Evolutionary conservation across 2,888 invertebrate species (phyloP), one percentile per base, ranked within the genome.

Genomic region (Micropterix aruncella): DNA sequence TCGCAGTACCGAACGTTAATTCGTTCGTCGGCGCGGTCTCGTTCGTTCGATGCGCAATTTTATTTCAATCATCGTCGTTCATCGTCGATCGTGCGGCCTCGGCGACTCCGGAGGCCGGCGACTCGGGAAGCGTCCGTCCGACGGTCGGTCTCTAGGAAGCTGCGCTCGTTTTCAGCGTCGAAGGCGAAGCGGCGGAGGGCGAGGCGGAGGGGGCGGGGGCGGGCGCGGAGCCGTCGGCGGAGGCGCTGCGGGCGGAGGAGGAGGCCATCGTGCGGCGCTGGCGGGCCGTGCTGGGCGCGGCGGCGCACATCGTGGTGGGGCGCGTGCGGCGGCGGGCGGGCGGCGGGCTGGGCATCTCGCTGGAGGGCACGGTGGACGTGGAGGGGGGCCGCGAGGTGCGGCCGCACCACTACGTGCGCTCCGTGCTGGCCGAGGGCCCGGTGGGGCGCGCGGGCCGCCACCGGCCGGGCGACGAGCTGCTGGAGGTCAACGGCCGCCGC

Each of bases 361-460:
- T 97, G 49, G 96, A 97, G 63, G 97, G 99, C 43, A 99, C 99
- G 0, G 97, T 96, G 37, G 99, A 99, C 62, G 95, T 99, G 44
- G 92, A 94, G 65, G 97, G 97, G 0, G 97, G 97, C 0, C 80
- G 89, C 46, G 97, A 99, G 70, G 92, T 96, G 38, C 77, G 96
- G 46, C 97, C 99, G 2, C 99, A 99, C 67, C 99, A 97, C 71
- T 97, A 96, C 65, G 96, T 99, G 58, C 82, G 97, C 52, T 93
- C 93, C 44, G 94, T 99, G 56, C 73, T 97, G 55, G 84, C 90
- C n/a, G 94, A 96, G 63, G 97, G 99, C 1, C 97, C 99, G 0
- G 96, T 99, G 2, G 97, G 96, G 3, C 80, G 85, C 52, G 94
- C 93, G 57, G 88, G 82, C 3, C 79, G 81, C 41, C 77, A 99